Conservation (phyloP, 2,797 vertebrate species). For the Coracias cyanogaster region DNA sequence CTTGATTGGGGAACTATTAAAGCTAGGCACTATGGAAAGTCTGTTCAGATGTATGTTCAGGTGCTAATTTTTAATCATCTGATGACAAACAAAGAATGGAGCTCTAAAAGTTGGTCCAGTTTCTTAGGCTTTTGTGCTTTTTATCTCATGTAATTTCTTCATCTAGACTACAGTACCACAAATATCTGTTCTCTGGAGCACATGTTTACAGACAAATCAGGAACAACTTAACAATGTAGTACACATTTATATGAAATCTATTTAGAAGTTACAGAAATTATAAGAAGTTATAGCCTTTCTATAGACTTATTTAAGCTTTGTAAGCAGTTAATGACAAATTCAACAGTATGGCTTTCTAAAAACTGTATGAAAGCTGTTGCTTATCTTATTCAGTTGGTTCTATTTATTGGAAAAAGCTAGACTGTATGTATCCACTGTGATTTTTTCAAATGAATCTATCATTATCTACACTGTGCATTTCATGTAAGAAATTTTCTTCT, state of each 20-base stretch:
- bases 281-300: background rate
- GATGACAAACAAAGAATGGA: background rate
- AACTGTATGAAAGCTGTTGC: background rate
- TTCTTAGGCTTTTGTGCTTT: background rate
- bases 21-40: background rate
- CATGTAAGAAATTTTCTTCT: background rate
- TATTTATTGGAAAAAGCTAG: background rate
- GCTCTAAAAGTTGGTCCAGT: background rate
- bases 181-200: background rate
- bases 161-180: background rate
- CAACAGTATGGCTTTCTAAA: background rate
- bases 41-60: background rate
- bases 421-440: rapidly evolving
- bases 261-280: background rate
- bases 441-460: background rate
- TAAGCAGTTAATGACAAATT: background rate
- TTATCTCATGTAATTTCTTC: background rate
- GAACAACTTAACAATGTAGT: background rate
- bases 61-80: background rate
- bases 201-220: background rate
- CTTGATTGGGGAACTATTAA: background rate
- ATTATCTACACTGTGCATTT: background rate
- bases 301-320: background rate
- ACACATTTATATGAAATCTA: background rate
- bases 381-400: background rate